Base-by-base conservation (phyloP, 2,888 invertebrate species). In the Schizaphis graminum region DNA sequence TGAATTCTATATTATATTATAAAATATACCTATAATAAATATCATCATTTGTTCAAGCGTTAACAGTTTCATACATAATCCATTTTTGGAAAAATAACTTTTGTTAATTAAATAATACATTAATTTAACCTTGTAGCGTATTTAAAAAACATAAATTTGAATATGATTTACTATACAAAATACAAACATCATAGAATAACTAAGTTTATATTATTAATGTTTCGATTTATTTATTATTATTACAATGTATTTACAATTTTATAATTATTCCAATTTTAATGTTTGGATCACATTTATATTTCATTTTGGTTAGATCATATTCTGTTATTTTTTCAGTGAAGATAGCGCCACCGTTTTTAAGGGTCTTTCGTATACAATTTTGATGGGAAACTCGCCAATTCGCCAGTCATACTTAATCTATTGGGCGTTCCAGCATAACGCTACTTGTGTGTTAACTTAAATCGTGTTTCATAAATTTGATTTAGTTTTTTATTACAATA, bases 291-390 rank as follows among this genome's bases (percentile, higher is more conserved):
- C 21, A 16, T 77, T 77, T 77, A 77, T 21, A 77, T 77, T 77
- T 26, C 10, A 88, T 88, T 88, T 77, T 77, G 35, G 53, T 77
- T 49, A 10, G 28, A 49, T 61, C 7, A 21, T 35, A 44, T 57
- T 0, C 7, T 35, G 41, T 57, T 44, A 10, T 56, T 8, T 84
- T 21, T 90, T 94, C 61, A 28, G 86, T 90, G 61, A 90, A 94
- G 93, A 94, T 94, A 85, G 93, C 93, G 93, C 93, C 93, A 94
- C 93, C 7, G 85, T 13, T 85, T 90, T 89, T n/a, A 84, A 89
- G 35, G 93, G 89, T 90, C 44, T 90, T 35, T 61, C 41, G 53
- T 26, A 61, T 16, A 47, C n/a, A 85, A 84, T 84, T 57, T 57
- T 90, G 85, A 61, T 89, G 61, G 41, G 47, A 21, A 41, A 94